Evolutionary conservation across 2,888 invertebrate genomes (phyloP), one percentile per base, ranked within the genome.

Genomic region (Clostera curtula): DNA sequence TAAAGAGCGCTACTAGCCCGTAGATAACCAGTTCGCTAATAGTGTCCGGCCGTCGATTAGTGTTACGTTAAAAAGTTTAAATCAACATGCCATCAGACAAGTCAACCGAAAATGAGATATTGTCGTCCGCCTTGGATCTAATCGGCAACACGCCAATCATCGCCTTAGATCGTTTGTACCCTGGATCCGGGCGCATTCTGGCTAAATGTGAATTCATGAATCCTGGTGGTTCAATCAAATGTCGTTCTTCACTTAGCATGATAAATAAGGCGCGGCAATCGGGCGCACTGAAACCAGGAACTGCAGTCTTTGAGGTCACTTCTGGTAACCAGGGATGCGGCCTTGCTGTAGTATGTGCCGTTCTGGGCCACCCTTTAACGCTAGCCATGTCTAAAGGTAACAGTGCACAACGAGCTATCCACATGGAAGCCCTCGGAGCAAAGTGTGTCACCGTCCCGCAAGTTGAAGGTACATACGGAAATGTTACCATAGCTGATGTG

Each of bases 131-230:
- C 1, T 38, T 83, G 30, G 82, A 82, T 1, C 65, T 83, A 2
- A 82, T 83, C 40, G 82, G 82, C 4, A 71, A 76, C 36, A 83
- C 82, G 1, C 82, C 82, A 4, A 55, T 83, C 13, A 67, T 83
- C n/a, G 82, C 82, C 1, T 56, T 83, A 19, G 82, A 83, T 34
- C 69, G 82, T 16, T 30, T 82, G 1, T 57, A 79, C 38, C 36
- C 70, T 1, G 82, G 82, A 2, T 79, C 82, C 2, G 82, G 82
- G 4, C 54, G 82, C 11, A 68, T 83, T 31, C 46, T 83, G 19
- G 82, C 66, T 1, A 83, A 82, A 69, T 83, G 82, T 54, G 82
- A 83, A 46, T 82, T 73, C 34, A 82, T 79, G 79, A 83, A 80
- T 28, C 82, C 82, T 5, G 77, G 82, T 14, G 82, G 69, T 6